These are phyloP conservation scores for Polydesmus complanatus DNA, from an alignment of 2,888 invertebrate species.

Conservation along the genomic window DNA sequence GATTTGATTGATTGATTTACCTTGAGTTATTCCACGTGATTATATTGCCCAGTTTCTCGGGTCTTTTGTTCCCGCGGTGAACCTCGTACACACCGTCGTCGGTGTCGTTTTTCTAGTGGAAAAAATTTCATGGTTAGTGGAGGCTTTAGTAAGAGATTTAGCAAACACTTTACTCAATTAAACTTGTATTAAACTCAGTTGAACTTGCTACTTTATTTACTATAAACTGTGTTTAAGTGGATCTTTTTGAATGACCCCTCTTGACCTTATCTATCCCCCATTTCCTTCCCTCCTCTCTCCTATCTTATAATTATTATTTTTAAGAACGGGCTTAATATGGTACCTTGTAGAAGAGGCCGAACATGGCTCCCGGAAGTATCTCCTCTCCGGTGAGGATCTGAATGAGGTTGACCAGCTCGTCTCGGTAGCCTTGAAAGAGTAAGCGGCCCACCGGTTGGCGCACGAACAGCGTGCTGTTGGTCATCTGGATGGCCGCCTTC, in stretches of 20 bases:
- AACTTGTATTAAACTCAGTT: too few relatives aligned
- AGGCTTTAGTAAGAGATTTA: too few relatives aligned
- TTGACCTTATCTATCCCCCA: constrained; percentile 60
- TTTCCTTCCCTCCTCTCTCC: too few relatives aligned
- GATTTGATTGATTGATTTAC: too few relatives aligned
- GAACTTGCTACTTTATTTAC: too few relatives aligned
- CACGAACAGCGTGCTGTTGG: constrained; percentile 42
- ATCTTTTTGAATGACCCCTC: too few relatives aligned
- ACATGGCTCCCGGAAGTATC: constrained; percentile 76
- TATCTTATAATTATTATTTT: too few relatives aligned
- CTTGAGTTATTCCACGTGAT: constrained; percentile 19
- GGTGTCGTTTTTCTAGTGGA: constrained; percentile 19
- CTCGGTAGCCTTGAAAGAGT: constrained; percentile 74
- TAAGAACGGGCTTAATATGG: too few relatives aligned
- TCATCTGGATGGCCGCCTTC: constrained; percentile 10
- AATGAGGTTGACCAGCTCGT: constrained; percentile 71
- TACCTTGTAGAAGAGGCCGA: constrained; percentile 75
- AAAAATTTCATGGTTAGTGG: too few relatives aligned
- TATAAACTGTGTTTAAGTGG: too few relatives aligned
- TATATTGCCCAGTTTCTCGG: constrained; percentile 17
- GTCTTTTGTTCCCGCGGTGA: constrained; percentile 15
- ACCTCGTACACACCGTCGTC: constrained; percentile 20
- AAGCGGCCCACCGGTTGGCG: constrained; percentile 74
- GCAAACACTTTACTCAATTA: too few relatives aligned
- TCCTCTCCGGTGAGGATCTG: constrained; percentile 74